A percentile compares a stretch with the other conserved stretches of the same genome.
Conservation (phyloP, 2,888 invertebrate genomes). For the Hirtodrosophila trivittata region DNA sequence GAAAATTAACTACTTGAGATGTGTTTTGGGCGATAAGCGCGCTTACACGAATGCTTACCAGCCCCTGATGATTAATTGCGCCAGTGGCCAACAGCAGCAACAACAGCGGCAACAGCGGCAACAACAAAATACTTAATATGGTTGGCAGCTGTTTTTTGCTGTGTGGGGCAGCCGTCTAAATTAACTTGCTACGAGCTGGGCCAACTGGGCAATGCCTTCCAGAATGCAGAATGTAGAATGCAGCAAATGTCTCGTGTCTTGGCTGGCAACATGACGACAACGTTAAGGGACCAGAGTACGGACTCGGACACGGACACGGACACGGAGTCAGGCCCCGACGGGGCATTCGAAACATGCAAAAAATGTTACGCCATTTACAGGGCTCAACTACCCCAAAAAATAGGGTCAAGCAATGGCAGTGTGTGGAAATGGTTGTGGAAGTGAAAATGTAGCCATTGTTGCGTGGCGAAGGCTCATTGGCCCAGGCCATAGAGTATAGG, state of each 20-base stretch:
- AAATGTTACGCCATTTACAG: slow-evolving; percentile 77
- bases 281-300: slow-evolving; percentile 61
- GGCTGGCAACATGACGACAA: slow-evolving; percentile 71
- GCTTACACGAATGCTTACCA: slow-evolving; percentile 76
- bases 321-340: slow-evolving; percentile 13
- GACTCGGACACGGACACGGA: slow-evolving; percentile 1
- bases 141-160: slow-evolving; percentile 66
- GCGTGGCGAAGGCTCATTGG: slow-evolving; percentile 76
- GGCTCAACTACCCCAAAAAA: slow-evolving; percentile 64
- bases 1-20: slow-evolving; percentile 75
- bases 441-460: slow-evolving; percentile 58
- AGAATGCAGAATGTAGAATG: slow-evolving; percentile 58
- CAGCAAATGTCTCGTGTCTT: slow-evolving; percentile 67
- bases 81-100: slow-evolving; percentile 28
- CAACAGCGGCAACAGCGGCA: slow-evolving; percentile 17
- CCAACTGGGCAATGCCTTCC: slow-evolving; percentile 52
- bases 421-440: neutral
- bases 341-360: slow-evolving; percentile 64
- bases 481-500: slow-evolving; percentile 41
- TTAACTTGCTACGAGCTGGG: slow-evolving; percentile 73
- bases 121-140: slow-evolving; percentile 52
- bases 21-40: slow-evolving; percentile 73
- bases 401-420: slow-evolving; percentile 21
- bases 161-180: slow-evolving; percentile 66
- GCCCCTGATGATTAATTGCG: slow-evolving; percentile 75